A percentile compares a stretch with the other conserved stretches of the same genome.
phyloP scores from a whole-genome alignment of 2,797 vertebrate genomes.

The Melanotaenia parkinsoni region DNA sequence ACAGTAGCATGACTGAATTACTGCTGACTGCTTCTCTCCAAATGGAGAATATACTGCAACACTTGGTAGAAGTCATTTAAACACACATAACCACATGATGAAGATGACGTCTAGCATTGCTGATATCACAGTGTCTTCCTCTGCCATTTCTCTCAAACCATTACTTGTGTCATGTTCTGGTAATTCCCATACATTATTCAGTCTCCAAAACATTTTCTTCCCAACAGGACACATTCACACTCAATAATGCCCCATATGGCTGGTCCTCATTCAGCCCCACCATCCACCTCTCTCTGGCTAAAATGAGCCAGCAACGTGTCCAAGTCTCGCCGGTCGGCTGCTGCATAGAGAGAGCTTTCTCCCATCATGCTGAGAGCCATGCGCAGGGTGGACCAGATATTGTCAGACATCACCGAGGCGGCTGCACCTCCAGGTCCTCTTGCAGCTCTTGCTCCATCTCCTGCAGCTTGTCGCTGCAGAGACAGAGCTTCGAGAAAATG shows the following conservation, averaged over 20 bases:
- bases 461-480: constrained; percentile 88
- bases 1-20: constrained; percentile 38
- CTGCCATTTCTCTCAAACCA: constrained; percentile 28
- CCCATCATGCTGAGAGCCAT: constrained; percentile 99
- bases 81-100: constrained; percentile 35
- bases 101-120: constrained; percentile 21
- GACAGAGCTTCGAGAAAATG: constrained; percentile 97
- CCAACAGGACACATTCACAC: constrained; percentile 78
- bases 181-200: constrained; percentile 31
- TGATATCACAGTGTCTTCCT: constrained; percentile 65
- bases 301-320: constrained; percentile 90
- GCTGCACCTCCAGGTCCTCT: constrained; percentile 87
- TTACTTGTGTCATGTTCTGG: constrained; percentile 13
- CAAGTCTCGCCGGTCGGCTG: constrained; percentile 91
- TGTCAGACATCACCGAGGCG: constrained; percentile 93
- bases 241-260: constrained; percentile 54
- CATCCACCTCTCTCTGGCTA: constrained; percentile 89
- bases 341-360: constrained; percentile 92
- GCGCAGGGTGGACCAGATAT: constrained; percentile 98
- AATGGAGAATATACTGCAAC: constrained; percentile 51
- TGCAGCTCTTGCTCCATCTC: constrained; percentile 77
- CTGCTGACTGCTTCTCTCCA: constrained; percentile 34
- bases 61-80: constrained; percentile 32
- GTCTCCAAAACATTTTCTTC: constrained; percentile 73
- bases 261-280: constrained; percentile 79